Conservation (phyloP, 2,888 invertebrate species). For the Ochropleura leucogaster region DNA sequence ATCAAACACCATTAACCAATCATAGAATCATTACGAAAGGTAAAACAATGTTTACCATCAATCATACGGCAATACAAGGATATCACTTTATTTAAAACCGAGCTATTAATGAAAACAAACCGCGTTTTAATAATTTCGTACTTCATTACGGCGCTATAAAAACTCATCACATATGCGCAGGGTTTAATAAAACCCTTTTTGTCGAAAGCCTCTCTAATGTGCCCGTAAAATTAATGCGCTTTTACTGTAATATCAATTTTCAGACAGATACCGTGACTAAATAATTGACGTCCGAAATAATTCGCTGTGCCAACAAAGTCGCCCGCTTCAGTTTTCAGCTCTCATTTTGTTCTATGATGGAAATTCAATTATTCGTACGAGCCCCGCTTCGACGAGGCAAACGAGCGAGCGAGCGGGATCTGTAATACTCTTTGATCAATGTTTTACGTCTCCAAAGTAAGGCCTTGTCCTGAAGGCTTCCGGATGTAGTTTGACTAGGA, state of each 20-base stretch:
- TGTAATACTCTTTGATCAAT: constrained; percentile 86
- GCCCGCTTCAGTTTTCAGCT: constrained; percentile 88
- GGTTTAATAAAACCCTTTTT: constrained; percentile 54
- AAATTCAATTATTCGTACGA: constrained; percentile 90
- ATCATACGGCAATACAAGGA: constrained; percentile 3
- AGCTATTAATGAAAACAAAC: constrained; percentile 30
- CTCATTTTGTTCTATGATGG: constrained; percentile 89
- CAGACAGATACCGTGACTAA: constrained; percentile 83
- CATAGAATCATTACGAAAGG: constrained; percentile 8
- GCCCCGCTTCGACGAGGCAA: constrained; percentile 77
- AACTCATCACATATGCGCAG: constrained; percentile 40
- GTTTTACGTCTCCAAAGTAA: constrained; percentile 83
- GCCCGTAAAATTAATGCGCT: constrained; percentile 69
- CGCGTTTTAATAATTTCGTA: constrained; percentile 21
- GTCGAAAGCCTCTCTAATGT: constrained; percentile 50
- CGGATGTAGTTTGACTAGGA: constrained; percentile 82
- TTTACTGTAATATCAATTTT: constrained; percentile 81
- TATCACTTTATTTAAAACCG: constrained; percentile 19
- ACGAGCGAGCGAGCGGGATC: constrained; percentile 78
- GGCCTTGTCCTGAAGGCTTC: constrained; percentile 75
- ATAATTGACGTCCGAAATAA: constrained; percentile 89
- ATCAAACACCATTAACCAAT: constrained; percentile 18
- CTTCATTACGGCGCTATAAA: constrained; percentile 34
- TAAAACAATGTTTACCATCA: constrained; percentile 10
- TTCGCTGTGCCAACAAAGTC: constrained; percentile 88